Evolutionary conservation across 1,140 invertebrate species (phyloP), one percentile per base, ranked within the genome.

Genomic region (Formica exsecta): DNA sequence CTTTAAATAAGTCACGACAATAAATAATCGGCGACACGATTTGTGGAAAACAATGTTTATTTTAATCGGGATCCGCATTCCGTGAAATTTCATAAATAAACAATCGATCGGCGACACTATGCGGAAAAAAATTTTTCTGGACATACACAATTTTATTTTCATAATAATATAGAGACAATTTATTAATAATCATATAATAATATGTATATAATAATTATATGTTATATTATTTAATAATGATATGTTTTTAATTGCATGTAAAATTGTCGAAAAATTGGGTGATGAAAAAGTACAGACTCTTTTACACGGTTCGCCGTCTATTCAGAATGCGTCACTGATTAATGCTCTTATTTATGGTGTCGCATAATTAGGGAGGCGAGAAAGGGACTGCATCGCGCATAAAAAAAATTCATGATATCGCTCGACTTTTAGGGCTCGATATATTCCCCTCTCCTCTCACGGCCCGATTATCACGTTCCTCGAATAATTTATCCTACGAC

Each of bases 321-420:
- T n/a, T 61, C 79, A 19, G 68, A 73, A 74, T 83, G 79, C 41
- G 25, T 73, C n/a, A 73, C 54, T 62, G 68, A 83, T 83, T 83
- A 70, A 36, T 13, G 51, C 54, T 59, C 29, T 83, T 83, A 83
- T 83, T 83, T 83, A 83, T 73, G 79, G 19, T 29, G 36, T 73
- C 68, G 38, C 38, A 19, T 38, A 32, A 13, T 44, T 38, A 32
- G 44, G 11, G n/a, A 36, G 2, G 16, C 5, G 2, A 22, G 16
- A 19, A 11, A 19, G 25, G 2, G n/a, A 51, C 36, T 29, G 74
- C 8, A 11, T 7, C 19, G 22, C 64, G 36, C 48, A 11, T 8
- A 5, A 62, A 32, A 32, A 73, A 83, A 48, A 74, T 74, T 61
- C 79, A 68, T 83, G 79, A 74, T 38, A 73, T 19, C 81, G 32